Percentiles rank a stretch among this genome's conserved stretches.
phyloP scores from a whole-genome alignment of 2,888 invertebrate species.

The Perdita meconis region DNA sequence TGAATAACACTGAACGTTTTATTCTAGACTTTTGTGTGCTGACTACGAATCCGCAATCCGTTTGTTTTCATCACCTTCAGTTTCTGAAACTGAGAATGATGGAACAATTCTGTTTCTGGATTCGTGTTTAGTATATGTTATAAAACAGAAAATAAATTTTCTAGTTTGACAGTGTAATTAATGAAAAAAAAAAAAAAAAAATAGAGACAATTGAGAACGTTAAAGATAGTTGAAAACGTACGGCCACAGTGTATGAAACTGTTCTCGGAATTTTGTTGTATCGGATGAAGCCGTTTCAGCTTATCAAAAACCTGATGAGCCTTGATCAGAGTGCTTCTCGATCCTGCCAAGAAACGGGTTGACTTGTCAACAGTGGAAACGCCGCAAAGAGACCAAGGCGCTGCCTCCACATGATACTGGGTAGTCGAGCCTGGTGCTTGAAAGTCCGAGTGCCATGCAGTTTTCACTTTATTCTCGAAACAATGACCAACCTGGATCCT shows the following conservation, averaged over 20 bases:
- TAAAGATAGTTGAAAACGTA: slow-evolving; percentile 50
- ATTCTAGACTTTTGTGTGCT: too few relatives aligned
- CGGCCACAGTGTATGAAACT: slow-evolving; percentile 80
- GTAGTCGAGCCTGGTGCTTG: slow-evolving; percentile 85
- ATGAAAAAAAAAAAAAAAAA: too few relatives aligned
- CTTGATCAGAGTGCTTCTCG: slow-evolving; percentile 75
- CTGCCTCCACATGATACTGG: slow-evolving; percentile 85
- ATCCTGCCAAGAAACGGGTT: slow-evolving; percentile 83
- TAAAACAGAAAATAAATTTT: too few relatives aligned
- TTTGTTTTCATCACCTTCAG: too few relatives aligned
- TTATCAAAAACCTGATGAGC: slow-evolving; percentile 77
- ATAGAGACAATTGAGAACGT: not conserved
- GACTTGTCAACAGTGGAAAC: slow-evolving; percentile 87
- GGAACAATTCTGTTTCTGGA: too few relatives aligned
- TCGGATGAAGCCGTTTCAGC: slow-evolving; percentile 79
- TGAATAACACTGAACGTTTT: too few relatives aligned
- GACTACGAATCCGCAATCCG: too few relatives aligned
- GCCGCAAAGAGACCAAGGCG: slow-evolving; percentile 86
- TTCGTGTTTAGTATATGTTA: too few relatives aligned
- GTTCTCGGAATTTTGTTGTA: slow-evolving; percentile 73
- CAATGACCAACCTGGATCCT: slow-evolving; percentile 86
- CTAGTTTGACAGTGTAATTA: too few relatives aligned
- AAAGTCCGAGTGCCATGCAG: slow-evolving; percentile 84
- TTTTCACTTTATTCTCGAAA: slow-evolving; percentile 86
- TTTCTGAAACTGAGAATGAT: too few relatives aligned